Conservation (phyloP, 2,113 vertebrate genomes). For the rat (Rattus norvegicus) region GRCr8 NC_086022.1:169785001-169785500, state of each 20-base stretch:
- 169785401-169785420: background rate
- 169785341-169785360: background rate
- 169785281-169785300: background rate
- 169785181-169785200: background rate
- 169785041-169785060: background rate
- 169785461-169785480: background rate
- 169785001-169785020: background rate
- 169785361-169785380: no score
- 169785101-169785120: background rate
- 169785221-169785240: background rate
- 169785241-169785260: background rate
- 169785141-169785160: background rate
- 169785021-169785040: background rate
- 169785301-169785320: background rate
- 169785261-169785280: slow-evolving; percentile 50
- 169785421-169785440: background rate
- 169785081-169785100: background rate
- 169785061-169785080: background rate
- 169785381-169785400: background rate
- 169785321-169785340: background rate
- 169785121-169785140: background rate
- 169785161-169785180: background rate
- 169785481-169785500: background rate
- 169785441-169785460: slow-evolving; percentile 1
- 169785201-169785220: background rate